phyloP scores from a whole-genome alignment of 2,113 vertebrate genomes.

The Spheniscus mendiculus region DNA sequence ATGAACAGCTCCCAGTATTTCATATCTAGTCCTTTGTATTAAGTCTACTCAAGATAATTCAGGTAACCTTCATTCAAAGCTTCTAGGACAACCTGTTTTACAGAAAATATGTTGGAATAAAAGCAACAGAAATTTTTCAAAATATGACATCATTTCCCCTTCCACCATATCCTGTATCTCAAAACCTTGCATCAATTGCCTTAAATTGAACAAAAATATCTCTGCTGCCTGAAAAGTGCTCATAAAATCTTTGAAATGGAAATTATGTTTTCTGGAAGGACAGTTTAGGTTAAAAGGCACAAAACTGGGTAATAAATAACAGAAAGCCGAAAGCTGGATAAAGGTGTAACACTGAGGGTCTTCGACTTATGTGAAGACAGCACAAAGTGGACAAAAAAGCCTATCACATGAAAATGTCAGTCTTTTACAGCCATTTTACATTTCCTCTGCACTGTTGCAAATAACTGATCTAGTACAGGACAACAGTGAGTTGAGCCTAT shows the following conservation, averaged over 20 bases:
- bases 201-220: neutral
- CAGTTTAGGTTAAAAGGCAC: neutral
- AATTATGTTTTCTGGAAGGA: neutral
- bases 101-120: neutral
- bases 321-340: neutral
- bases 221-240: neutral
- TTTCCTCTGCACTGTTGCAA: neutral
- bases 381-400: neutral
- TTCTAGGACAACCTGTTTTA: neutral
- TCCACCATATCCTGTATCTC: neutral
- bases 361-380: neutral
- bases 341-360: neutral
- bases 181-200: neutral
- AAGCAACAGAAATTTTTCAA: neutral
- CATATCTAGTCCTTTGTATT: neutral
- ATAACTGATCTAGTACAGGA: neutral
- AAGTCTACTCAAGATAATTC: neutral
- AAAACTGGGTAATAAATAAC: neutral
- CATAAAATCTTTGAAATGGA: conserved; percentile 16
- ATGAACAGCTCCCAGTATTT: neutral
- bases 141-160: neutral
- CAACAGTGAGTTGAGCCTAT: neutral
- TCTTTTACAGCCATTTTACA: neutral
- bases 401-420: neutral
- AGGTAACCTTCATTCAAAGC: neutral